Percentiles rank a stretch among this genome's conserved stretches.
Evolutionary conservation across 1,140 invertebrate genomes (phyloP).

Genomic region (Lutraria rhynchaena): DNA sequence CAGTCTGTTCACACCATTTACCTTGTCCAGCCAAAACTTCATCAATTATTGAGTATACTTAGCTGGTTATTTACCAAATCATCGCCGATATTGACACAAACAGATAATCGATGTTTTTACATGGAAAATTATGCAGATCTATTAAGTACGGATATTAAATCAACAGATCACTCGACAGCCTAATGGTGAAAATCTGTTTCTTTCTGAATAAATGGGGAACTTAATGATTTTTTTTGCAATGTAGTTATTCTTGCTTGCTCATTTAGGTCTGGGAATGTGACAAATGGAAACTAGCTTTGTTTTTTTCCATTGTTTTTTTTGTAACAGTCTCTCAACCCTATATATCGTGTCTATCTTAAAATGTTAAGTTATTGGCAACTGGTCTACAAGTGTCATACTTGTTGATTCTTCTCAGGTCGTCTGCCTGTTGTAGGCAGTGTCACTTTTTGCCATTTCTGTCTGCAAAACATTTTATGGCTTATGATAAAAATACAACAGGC

Average conservation of each 20-base stretch:
- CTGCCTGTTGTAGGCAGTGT: too few species aligned
- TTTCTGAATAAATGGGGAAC: constrained; percentile 30
- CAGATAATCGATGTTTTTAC: constrained; percentile 44
- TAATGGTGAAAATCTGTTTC: constrained; percentile 48
- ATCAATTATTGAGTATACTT: constrained; percentile 40
- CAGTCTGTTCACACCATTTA: too few species aligned
- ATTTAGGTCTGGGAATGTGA: constrained; percentile 5
- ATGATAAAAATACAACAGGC: too few species aligned
- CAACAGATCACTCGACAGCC: constrained; percentile 37
- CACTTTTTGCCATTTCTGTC: too few species aligned
- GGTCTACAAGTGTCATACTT: too few species aligned
- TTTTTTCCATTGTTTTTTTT: too few species aligned
- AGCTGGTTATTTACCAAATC: constrained; percentile 33
- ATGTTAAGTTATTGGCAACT: too few species aligned
- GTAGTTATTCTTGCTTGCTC: constrained; percentile 18
- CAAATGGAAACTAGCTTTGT: background rate
- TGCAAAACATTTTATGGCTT: too few species aligned
- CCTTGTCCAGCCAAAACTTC: constrained; percentile 23
- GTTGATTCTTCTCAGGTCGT: too few species aligned
- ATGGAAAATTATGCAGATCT: constrained; percentile 50
- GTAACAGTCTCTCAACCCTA: too few species aligned
- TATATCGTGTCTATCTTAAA: too few species aligned
- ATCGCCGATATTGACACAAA: constrained; percentile 18
- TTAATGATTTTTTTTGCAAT: constrained; percentile 37
- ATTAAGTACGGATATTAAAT: constrained; percentile 51